Percentiles rank a stretch among this genome's conserved stretches.
phyloP scores from a whole-genome alignment of 2,113 vertebrate species.

The Stictonetta naevosa region DNA sequence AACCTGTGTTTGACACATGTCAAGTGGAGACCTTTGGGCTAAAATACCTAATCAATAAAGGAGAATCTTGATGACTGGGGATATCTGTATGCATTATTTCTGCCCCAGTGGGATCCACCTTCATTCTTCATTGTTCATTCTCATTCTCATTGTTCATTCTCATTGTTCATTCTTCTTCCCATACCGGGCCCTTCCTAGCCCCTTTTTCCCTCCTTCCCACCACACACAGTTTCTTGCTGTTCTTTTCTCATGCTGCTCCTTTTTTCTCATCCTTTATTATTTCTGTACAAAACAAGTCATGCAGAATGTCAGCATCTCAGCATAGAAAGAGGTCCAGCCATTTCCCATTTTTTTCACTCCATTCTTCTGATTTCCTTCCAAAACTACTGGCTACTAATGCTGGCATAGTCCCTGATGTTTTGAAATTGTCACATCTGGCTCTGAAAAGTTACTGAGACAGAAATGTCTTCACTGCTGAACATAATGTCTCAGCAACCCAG shows the following conservation, averaged over 20 bases:
- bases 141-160: not conserved
- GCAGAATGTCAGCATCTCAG: not conserved
- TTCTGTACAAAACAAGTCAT: not conserved
- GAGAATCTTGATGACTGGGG: not conserved
- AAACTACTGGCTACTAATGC: not conserved
- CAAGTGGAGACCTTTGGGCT: slow-evolving; percentile 29
- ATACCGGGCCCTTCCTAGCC: not conserved
- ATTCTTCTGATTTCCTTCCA: not conserved
- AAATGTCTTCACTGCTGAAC: not conserved
- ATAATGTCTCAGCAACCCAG: not conserved
- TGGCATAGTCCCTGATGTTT: not conserved
- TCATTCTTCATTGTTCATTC: not conserved
- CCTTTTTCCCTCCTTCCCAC: not conserved
- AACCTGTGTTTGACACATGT: not conserved
- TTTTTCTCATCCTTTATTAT: not conserved
- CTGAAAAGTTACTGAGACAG: not conserved
- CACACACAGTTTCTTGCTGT: not conserved
- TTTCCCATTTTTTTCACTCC: not conserved
- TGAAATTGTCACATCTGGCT: not conserved
- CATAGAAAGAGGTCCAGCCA: not conserved
- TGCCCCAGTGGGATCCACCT: not conserved
- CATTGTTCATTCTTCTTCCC: not conserved
- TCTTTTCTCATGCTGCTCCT: not conserved
- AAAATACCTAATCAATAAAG: not conserved
- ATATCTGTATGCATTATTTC: not conserved